Percentiles rank a stretch among this genome's conserved stretches.
Conservation (phyloP, 2,113 vertebrate species). For the Microcebus ravelobensis region DNA sequence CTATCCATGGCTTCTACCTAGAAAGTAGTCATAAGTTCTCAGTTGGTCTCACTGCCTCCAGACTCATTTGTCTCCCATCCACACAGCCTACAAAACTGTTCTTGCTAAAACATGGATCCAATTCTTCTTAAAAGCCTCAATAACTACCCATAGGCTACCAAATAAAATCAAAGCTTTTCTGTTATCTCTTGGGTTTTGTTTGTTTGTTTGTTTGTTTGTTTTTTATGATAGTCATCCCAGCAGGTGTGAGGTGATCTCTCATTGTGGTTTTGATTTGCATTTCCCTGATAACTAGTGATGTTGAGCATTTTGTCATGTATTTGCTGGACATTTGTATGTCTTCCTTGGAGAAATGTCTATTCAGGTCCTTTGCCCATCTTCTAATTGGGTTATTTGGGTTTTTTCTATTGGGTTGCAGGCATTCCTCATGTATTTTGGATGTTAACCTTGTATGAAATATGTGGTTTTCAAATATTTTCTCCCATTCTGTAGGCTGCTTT, state of each 20-base stretch:
- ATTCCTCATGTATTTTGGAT: neutral
- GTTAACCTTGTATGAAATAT: neutral
- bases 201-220: no score
- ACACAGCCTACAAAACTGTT: neutral
- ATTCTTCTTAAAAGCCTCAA: neutral
- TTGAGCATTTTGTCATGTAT: neutral
- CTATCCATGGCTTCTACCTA: neutral
- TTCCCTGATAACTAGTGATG: neutral
- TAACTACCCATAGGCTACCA: neutral
- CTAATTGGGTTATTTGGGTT: neutral
- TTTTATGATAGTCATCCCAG: neutral
- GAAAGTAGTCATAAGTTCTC: neutral
- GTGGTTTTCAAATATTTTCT: neutral
- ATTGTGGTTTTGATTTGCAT: neutral
- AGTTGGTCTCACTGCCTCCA: neutral
- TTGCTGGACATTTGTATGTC: neutral
- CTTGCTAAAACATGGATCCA: neutral
- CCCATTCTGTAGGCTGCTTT: neutral
- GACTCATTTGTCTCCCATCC: neutral
- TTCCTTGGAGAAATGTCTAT: neutral
- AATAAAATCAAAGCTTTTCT: neutral
- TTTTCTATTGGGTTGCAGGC: neutral
- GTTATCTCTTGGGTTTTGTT: no score
- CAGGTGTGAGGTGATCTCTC: neutral
- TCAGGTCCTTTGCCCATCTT: neutral